Percentiles rank a stretch among this genome's conserved stretches.
Conservation (phyloP, 2,797 vertebrate genomes). For the Euphonia xanthogaster region DNA sequence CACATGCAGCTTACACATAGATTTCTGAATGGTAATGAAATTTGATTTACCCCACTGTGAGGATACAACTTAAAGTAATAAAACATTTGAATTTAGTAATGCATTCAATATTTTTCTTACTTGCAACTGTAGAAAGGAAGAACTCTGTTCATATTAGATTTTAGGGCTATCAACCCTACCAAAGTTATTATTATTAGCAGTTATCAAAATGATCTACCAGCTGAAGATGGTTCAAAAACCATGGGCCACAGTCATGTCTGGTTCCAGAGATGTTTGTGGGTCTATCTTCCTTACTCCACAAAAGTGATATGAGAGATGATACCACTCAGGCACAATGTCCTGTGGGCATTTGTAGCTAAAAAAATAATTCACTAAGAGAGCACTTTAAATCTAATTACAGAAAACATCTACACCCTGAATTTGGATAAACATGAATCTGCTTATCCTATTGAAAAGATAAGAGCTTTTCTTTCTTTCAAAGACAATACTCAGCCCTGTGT, state of each 20-base stretch:
- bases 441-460: background rate
- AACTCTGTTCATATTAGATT: background rate
- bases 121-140: background rate
- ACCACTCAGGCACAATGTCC: background rate
- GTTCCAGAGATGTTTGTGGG: background rate
- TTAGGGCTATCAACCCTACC: background rate
- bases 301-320: background rate
- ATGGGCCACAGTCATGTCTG: background rate
- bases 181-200: background rate
- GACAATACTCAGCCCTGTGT: background rate
- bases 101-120: background rate
- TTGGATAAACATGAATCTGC: background rate
- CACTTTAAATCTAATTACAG: background rate
- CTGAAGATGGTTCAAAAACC: background rate
- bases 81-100: background rate
- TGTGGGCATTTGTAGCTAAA: background rate
- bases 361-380: background rate
- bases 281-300: background rate
- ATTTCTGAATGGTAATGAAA: conserved; percentile 3
- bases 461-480: background rate
- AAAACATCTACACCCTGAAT: background rate
- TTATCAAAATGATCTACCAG: background rate
- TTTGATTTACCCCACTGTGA: background rate
- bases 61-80: background rate
- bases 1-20: background rate